These are phyloP conservation scores for Xanthia icteritia DNA, from an alignment of 2,888 invertebrate species.

Conservation along the genomic window DNA sequence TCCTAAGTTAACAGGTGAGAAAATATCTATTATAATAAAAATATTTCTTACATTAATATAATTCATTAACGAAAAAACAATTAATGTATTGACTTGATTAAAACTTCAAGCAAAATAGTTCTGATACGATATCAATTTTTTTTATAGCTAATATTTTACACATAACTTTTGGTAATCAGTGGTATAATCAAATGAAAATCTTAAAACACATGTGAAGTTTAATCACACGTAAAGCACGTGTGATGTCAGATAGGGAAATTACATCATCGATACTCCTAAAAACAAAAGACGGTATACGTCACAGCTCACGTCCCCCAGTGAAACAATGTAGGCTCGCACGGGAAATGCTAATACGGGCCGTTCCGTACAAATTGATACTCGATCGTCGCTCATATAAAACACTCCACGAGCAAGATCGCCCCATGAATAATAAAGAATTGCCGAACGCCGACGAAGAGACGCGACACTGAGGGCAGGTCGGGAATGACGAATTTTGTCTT, in stretches of 20 bases:
- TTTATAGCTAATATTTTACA: neutral
- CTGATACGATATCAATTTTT: neutral
- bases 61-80: neutral
- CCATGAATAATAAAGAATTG: slow-evolving; percentile 90
- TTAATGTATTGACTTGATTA: neutral
- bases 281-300: slow-evolving; percentile 39
- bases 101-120: neutral
- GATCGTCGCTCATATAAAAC: slow-evolving; percentile 91
- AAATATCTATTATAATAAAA: neutral
- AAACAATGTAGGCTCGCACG: slow-evolving; percentile 85
- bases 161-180: neutral
- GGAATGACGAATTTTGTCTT: slow-evolving; percentile 65
- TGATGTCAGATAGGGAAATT: neutral
- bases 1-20: neutral
- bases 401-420: slow-evolving; percentile 88
- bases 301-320: slow-evolving; percentile 64
- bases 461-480: slow-evolving; percentile 65
- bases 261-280: slow-evolving; percentile 3
- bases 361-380: slow-evolving; percentile 90
- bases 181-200: neutral
- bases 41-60: neutral
- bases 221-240: neutral
- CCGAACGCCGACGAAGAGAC: slow-evolving; percentile 80
- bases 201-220: neutral
- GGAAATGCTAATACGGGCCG: slow-evolving; percentile 88